These are phyloP conservation scores for Melanophora roralis DNA, from an alignment of 2,888 invertebrate species.

Conservation along the genomic window DNA sequence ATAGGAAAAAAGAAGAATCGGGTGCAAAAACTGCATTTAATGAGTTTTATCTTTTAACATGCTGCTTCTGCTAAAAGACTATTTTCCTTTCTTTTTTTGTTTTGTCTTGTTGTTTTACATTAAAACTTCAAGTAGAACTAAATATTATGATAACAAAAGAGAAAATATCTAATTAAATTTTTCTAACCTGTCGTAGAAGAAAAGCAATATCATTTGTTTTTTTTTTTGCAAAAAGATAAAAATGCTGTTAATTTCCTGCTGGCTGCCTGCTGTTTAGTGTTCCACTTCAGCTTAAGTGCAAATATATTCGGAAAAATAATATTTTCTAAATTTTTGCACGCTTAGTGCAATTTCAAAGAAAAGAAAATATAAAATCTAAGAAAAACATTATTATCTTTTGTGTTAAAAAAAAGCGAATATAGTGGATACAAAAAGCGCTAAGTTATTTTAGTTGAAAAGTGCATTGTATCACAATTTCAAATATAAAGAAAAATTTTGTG, in stretches of 20 bases:
- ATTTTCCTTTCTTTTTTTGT: not conserved
- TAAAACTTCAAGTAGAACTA: conserved; percentile 37
- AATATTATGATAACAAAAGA: conserved; percentile 42
- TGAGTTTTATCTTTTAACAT: conserved; percentile 55
- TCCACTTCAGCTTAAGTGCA: conserved; percentile 31
- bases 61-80: conserved; percentile 16
- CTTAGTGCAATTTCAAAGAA: no score
- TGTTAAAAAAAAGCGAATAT: no score
- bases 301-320: not conserved
- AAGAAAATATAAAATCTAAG: not conserved
- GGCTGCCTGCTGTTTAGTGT: conserved; percentile 18
- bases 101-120: conserved; percentile 20
- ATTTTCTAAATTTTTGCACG: no score
- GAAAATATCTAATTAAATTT: conserved; percentile 58
- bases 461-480: no score
- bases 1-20: not conserved
- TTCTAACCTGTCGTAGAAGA: not conserved
- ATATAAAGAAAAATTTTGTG: no score
- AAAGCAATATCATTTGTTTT: conserved; percentile 33
- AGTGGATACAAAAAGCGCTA: no score
- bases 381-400: no score
- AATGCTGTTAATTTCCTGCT: conserved; percentile 26
- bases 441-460: no score
- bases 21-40: conserved; percentile 28
- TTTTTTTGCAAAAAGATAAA: conserved; percentile 15